These are phyloP conservation scores for Puntigrus tetrazona DNA, from an alignment of 2,113 vertebrate genomes.

Conservation along the genomic window DNA sequence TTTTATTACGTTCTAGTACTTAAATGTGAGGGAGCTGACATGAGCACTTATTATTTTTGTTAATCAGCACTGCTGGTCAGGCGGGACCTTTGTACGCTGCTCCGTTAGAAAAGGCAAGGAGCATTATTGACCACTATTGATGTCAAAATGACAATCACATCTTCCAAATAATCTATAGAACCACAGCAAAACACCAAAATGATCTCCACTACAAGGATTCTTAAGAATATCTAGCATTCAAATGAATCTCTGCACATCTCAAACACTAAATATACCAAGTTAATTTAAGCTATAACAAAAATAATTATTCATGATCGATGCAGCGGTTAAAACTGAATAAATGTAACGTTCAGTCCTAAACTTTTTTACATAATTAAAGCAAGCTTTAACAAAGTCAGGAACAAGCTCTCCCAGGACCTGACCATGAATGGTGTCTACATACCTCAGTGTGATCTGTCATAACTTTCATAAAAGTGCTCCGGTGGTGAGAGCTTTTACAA, in stretches of 20 bases:
- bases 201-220: background rate
- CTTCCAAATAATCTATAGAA: background rate
- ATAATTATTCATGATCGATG: background rate
- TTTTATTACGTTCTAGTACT: background rate
- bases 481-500: background rate
- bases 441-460: constrained; percentile 21
- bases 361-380: background rate
- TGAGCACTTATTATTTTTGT: background rate
- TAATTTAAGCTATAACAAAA: background rate
- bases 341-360: background rate
- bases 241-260: background rate
- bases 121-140: constrained; percentile 12
- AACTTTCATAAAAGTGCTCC: background rate
- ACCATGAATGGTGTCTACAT: background rate
- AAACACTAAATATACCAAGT: background rate
- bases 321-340: background rate
- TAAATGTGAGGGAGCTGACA: constrained; percentile 2
- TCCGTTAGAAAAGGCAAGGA: background rate
- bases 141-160: background rate
- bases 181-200: background rate
- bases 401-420: background rate
- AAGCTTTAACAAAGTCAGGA: background rate
- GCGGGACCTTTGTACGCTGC: background rate
- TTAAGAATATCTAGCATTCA: background rate
- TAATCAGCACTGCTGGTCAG: background rate